Conservation (phyloP, 2,797 vertebrate species). For the Scolopax bukidnonensis region DNA sequence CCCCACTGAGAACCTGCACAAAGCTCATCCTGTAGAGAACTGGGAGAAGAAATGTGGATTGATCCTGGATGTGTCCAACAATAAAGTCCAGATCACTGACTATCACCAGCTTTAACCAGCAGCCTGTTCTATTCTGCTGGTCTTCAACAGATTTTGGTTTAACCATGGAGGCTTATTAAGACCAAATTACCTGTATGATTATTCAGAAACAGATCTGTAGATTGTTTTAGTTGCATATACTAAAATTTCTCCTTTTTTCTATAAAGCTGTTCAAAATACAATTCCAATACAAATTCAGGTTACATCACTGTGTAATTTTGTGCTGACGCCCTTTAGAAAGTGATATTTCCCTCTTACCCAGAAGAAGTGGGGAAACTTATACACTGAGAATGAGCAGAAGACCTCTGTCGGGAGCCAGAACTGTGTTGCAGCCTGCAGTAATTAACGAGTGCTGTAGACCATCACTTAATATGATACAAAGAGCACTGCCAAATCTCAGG, state of each 20-base stretch:
- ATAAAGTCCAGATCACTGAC: not conserved
- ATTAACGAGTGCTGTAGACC: conserved; percentile 61
- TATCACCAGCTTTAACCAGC: not conserved
- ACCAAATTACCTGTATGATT: not conserved
- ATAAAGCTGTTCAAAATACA: not conserved
- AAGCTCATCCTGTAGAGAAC: not conserved
- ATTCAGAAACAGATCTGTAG: not conserved
- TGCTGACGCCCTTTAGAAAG: not conserved
- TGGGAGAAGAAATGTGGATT: not conserved
- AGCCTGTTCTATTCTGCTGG: not conserved
- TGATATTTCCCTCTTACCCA: conserved; percentile 13
- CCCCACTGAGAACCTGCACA: not conserved
- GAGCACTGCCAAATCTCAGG: conserved; percentile 61
- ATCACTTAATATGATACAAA: conserved; percentile 55
- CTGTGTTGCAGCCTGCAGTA: conserved; percentile 14
- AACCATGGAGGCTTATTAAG: not conserved
- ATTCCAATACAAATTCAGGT: not conserved
- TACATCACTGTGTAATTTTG: not conserved
- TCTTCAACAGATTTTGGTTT: not conserved
- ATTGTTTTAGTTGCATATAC: not conserved
- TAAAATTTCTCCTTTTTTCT: not conserved
- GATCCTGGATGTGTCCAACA: not conserved
- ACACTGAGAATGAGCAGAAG: conserved; percentile 47
- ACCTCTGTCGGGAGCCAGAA: not conserved
- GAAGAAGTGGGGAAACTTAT: not conserved